Evolutionary conservation across 35 echinoderm and acorn worm genomes (phyloP).

Genomic region (Strongylocentrotus purpuratus): DNA sequence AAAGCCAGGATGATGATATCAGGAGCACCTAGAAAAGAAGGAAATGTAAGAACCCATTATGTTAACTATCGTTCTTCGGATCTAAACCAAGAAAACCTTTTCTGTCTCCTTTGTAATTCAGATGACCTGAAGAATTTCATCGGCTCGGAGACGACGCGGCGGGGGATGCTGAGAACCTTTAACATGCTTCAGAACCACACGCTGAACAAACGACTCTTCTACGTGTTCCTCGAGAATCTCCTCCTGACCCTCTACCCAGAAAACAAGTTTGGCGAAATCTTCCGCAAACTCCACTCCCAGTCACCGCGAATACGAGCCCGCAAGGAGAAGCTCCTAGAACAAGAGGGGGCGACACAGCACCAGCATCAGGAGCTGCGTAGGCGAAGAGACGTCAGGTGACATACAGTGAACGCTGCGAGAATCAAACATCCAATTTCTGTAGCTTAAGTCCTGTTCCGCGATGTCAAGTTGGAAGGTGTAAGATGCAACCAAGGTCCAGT

Average conservation of each 20-base stretch:
- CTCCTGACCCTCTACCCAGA: conserved; percentile 79
- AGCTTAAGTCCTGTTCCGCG: neutral
- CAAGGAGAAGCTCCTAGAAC: conserved; percentile 50
- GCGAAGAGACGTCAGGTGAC: conserved; percentile 45
- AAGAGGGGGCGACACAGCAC: conserved; percentile 31
- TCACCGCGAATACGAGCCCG: conserved; percentile 86
- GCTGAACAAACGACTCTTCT: conserved; percentile 87
- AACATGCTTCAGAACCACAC: conserved; percentile 90
- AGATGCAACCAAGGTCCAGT: neutral
- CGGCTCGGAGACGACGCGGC: conserved; percentile 84
- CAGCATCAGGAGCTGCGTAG: conserved; percentile 30
- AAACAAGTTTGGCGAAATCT: conserved; percentile 78
- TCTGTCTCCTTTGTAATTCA: conserved; percentile 20
- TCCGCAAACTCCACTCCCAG: conserved; percentile 82
- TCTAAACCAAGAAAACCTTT: neutral
- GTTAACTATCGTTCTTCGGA: no score
- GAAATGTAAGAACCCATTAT: no score
- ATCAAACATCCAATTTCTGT: neutral
- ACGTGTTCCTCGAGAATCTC: conserved; percentile 82
- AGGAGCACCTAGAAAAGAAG: no score
- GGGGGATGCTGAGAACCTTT: conserved; percentile 83
- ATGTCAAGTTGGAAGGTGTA: neutral
- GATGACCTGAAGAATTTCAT: conserved; percentile 99
- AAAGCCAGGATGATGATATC: no score
- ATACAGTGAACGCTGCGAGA: neutral